These are phyloP conservation scores for Dynastes grantii DNA, from an alignment of 2,888 invertebrate species.

Conservation along the genomic window DNA sequence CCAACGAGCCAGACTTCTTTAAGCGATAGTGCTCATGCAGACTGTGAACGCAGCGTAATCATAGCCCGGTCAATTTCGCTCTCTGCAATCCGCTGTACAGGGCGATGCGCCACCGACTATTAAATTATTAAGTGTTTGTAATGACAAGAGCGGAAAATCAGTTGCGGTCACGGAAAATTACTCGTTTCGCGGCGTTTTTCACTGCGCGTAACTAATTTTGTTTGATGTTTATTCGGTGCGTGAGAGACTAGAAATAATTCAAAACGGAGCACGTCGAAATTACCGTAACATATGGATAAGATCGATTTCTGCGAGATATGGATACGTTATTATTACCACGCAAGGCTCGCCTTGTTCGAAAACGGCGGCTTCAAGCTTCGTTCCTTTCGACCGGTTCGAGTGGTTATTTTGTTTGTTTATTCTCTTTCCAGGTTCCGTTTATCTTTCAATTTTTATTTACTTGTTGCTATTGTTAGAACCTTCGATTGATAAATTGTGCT, in stretches of 20 bases:
- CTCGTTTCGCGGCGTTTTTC: conserved; percentile 38
- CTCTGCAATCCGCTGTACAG: neutral
- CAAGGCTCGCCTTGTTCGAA: conserved; percentile 6
- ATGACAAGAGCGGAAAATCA: conserved; percentile 40
- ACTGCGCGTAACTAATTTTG: conserved; percentile 45
- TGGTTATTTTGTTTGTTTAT: neutral
- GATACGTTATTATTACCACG: conserved; percentile 21
- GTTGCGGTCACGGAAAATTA: conserved; percentile 45
- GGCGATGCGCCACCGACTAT: conserved; percentile 35
- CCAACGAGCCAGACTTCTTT: too few relatives aligned
- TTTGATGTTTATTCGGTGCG: conserved; percentile 41
- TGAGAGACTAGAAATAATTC: conserved; percentile 35
- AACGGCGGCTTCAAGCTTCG: neutral
- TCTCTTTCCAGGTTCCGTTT: neutral
- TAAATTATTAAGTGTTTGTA: conserved; percentile 41
- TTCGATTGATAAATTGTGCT: too few relatives aligned
- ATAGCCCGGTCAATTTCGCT: conserved; percentile 3
- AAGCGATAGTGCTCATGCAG: too few relatives aligned
- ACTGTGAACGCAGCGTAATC: conserved; percentile 1
- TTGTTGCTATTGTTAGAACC: too few relatives aligned
- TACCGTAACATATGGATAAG: conserved; percentile 29
- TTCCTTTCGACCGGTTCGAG: neutral
- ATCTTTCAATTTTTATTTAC: neutral
- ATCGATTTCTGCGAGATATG: conserved; percentile 18
- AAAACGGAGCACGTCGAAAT: conserved; percentile 9